Percentiles rank a stretch among this genome's conserved stretches.
phyloP scores from a whole-genome alignment of 2,797 vertebrate genomes.

The Danio aesculapii region DNA sequence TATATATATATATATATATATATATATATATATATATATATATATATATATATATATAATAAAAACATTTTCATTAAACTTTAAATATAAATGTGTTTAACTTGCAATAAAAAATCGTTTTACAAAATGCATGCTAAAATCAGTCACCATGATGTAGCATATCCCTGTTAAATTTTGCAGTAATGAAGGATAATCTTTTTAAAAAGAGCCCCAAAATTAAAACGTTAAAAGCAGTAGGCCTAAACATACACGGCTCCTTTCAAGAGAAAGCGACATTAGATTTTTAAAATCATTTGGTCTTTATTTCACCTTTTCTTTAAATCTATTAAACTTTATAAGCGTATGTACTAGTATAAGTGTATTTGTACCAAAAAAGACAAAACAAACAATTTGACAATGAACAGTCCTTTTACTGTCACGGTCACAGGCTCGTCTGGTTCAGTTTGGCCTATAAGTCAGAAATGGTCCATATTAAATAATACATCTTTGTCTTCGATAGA shows the following conservation, averaged over 20 bases:
- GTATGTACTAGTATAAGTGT: conserved; percentile 86
- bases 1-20: too few species aligned
- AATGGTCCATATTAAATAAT: conserved; percentile 80
- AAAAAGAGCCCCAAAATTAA: not conserved
- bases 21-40: too few species aligned
- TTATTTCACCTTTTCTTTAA: conserved; percentile 82
- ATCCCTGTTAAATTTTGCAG: not conserved
- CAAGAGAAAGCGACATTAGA: conserved; percentile 44
- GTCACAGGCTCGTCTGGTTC: conserved; percentile 59
- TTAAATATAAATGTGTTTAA: too few species aligned
- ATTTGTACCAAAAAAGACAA: conserved; percentile 85
- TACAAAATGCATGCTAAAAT: not conserved
- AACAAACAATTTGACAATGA: conserved; percentile 80
- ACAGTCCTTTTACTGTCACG: conserved; percentile 72
- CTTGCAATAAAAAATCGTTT: too few species aligned
- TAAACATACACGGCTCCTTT: not conserved
- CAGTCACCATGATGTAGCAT: not conserved
- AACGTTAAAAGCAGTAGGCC: not conserved
- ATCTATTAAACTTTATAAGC: conserved; percentile 87
- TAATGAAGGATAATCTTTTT: not conserved
- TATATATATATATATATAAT: too few species aligned
- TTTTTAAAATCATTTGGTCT: conserved; percentile 64
- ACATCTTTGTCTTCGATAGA: conserved; percentile 74
- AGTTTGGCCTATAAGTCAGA: conserved; percentile 56
- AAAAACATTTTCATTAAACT: too few species aligned